These are phyloP conservation scores for Marasmarcha lunaedactyla DNA, from an alignment of 2,888 invertebrate species.

Conservation along the genomic window DNA sequence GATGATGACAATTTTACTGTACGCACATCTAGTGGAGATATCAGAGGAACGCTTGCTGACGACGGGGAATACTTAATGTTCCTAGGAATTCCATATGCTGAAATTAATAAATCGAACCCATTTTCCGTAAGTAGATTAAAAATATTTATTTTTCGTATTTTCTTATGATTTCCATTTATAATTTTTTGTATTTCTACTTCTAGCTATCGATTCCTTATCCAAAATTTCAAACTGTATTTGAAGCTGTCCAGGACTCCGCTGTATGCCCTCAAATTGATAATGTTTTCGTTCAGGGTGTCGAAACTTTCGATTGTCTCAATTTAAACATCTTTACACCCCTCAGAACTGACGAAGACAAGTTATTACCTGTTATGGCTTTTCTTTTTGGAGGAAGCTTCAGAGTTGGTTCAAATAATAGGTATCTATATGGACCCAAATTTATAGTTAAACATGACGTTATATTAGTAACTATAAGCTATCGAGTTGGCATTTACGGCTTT, in stretches of 20 bases:
- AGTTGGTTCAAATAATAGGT: constrained; percentile 10
- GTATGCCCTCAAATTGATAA: constrained; percentile 26
- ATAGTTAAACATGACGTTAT: constrained; percentile 19
- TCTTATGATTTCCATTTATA: neutral
- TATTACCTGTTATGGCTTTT: constrained; percentile 17
- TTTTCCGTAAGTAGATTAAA: constrained; percentile 25
- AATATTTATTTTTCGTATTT: neutral
- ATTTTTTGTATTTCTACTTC: constrained; percentile 5
- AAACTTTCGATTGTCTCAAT: constrained; percentile 23
- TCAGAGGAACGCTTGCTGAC: constrained; percentile 12
- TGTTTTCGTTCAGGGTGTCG: constrained; percentile 17
- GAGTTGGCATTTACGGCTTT: constrained; percentile 19
- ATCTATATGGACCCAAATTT: constrained; percentile 16
- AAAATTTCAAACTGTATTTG: constrained; percentile 19
- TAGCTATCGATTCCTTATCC: constrained; percentile 15
- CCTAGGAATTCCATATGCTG: constrained; percentile 29
- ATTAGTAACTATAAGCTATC: constrained; percentile 19
- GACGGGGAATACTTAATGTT: constrained; percentile 28
- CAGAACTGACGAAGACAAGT: constrained; percentile 6
- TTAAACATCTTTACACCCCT: constrained; percentile 22
- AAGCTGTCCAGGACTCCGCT: constrained; percentile 25
- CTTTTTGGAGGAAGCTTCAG: constrained; percentile 18
- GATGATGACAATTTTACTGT: neutral
- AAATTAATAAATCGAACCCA: constrained; percentile 22
- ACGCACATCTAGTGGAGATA: constrained; percentile 17